Evolutionary conservation across 2,113 vertebrate species (phyloP), one percentile per base, ranked within the genome.

Genomic region (Leiothrix lutea): DNA sequence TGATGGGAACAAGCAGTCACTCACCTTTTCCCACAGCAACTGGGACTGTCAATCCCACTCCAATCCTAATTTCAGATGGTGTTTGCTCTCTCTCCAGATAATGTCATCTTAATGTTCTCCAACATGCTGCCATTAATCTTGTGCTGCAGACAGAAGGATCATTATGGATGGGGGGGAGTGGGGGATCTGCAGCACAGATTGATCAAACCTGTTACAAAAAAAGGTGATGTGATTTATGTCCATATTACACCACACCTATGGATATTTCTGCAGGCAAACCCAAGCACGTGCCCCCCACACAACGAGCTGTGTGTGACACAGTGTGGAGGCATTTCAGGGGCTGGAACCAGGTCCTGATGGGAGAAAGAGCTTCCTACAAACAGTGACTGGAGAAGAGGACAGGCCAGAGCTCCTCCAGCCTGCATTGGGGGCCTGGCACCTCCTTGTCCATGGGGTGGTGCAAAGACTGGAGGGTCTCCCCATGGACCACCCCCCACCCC

Each of bases 201-300:
- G 92, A 73, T 62, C 82, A 47, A 61, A 21, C n/a, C 12, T 0
- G 0, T 33, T 24, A 26, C 58, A 35, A 28, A 57, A 65, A 64
- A 50, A 62, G 14, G 33, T 1, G 56, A 35, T 60, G 86, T 84
- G 95, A 86, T 89, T 94, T 74, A 64, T 84, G 72, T 40, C 71
- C 58, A 1, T 12, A 17, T 56, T 8, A 12, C 47, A 42, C 44
- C 53, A 38, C 31, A 17, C 1, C 2, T 24, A 2, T 23, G 38
- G 81, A 4, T 40, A 22, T 57, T 82, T 61, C 79, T 50, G 1
- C 3, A 29, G 72, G 23, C 51, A 74, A 42, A 64, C 9, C n/a
- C 24, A 22, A n/a, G 36, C 8, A 14, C 0, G 0, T n/a, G 40
- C 8, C 25, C 50, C 71, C 1, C 35, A 0, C 62, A 8, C 26